phyloP scores from a whole-genome alignment of 2,797 vertebrate species.

The Balearica regulorum region DNA sequence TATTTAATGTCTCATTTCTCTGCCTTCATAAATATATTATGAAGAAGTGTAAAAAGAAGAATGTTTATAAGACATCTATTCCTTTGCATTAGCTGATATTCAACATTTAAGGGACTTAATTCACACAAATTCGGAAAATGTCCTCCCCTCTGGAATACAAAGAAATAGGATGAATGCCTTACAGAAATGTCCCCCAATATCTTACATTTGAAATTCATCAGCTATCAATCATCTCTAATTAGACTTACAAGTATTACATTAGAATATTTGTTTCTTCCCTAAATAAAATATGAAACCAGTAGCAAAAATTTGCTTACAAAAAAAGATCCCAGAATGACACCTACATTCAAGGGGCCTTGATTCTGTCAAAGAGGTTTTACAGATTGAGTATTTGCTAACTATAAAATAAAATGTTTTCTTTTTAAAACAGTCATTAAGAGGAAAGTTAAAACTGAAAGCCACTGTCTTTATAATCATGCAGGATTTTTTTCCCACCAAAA shows the following conservation, averaged over 20 bases:
- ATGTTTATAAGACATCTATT: background rate
- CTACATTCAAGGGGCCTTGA: background rate
- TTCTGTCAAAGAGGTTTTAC: background rate
- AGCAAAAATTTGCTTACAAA: background rate
- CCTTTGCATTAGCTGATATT: background rate
- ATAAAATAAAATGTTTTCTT: conserved; percentile 14
- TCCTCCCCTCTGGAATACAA: background rate
- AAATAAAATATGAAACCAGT: conserved; percentile 1
- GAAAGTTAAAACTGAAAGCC: conserved; percentile 18
- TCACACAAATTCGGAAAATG: background rate
- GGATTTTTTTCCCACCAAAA: conserved; percentile 14
- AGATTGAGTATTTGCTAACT: background rate
- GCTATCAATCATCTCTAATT: background rate
- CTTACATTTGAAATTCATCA: background rate
- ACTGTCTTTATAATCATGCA: background rate
- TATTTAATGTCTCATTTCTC: background rate
- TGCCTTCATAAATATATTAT: background rate
- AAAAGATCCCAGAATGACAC: background rate
- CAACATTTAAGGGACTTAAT: background rate
- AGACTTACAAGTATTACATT: background rate
- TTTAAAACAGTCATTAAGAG: conserved; percentile 30
- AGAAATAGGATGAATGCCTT: background rate
- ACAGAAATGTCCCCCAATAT: background rate
- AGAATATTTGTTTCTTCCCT: background rate
- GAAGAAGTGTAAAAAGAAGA: background rate